phyloP scores from a whole-genome alignment of 2,888 invertebrate species.

The Pterostichus madidus region DNA sequence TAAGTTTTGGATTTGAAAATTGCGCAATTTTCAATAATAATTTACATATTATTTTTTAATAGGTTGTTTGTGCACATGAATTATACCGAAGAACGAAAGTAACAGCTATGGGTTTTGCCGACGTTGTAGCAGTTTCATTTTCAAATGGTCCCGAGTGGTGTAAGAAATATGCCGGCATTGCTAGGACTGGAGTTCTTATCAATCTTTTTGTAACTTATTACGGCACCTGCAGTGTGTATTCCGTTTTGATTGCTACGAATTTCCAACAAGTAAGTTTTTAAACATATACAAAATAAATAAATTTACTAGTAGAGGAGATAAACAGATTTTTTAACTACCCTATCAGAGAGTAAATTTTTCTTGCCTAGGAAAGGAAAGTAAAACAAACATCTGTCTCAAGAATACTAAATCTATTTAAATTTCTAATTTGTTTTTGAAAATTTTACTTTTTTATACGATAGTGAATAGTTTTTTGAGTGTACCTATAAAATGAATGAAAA shows the following conservation, averaged over 20 bases:
- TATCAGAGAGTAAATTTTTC: too few relatives aligned
- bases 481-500: too few relatives aligned
- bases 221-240: constrained; percentile 98
- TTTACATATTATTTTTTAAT: constrained; percentile 70
- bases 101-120: constrained; percentile 90
- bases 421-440: too few relatives aligned
- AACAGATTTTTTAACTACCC: too few relatives aligned
- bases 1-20: constrained; percentile 76
- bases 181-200: constrained; percentile 85
- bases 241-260: constrained; percentile 94
- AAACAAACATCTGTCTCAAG: too few relatives aligned
- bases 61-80: constrained; percentile 91
- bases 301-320: too few relatives aligned
- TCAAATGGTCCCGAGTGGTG: constrained; percentile 86
- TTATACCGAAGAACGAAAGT: constrained; percentile 86
- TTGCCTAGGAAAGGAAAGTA: too few relatives aligned
- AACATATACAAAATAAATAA: too few relatives aligned
- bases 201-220: constrained; percentile 95
- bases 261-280: constrained; percentile 82
- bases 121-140: constrained; percentile 90
- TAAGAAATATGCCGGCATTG: constrained; percentile 81
- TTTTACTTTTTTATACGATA: too few relatives aligned
- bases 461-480: too few relatives aligned
- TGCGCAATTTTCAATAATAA: constrained; percentile 32
- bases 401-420: too few relatives aligned